Evolutionary conservation across 2,113 vertebrate species (phyloP), one percentile per base, ranked within the genome.

Genomic region (Sebastes fasciatus): DNA sequence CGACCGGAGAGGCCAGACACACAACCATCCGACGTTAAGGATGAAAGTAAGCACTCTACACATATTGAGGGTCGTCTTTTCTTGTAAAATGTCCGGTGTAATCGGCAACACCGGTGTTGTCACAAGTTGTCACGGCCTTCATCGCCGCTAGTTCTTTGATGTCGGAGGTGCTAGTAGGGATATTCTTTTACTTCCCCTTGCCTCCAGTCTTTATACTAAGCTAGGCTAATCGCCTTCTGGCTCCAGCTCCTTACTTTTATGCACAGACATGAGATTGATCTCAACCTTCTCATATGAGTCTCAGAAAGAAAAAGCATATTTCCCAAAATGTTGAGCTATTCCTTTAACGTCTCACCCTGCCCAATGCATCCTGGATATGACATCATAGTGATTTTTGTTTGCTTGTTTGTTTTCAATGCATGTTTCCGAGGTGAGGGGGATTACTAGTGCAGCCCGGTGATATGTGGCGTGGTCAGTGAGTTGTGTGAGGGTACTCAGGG

Each of bases 401-500:
- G 21, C 42, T 61, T 14, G 4, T 48, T n/a, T 54, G 5, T 40
- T 73, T 74, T 45, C 5, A 8, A 4, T 16, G 43, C 66, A 6
- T 40, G 16, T 69, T 10, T 85, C 12, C 42, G 64, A 70, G 52
- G 64, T 63, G 69, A 60, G 7, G 79, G 64, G 78, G 80, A 13
- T 79, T 57, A 65, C 74, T 85, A 84, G 79, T 79, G 83, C 84
- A 74, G 88, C 75, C 77, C 77, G 66, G 79, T 82, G 90, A 86
- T 83, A 76, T 91, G 86, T 78, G 62, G 80, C 83, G 60, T 77
- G 87, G 90, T 94, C 89, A 94, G 84, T 94, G 90, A 83, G 71
- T 77, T 86, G 84, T 76, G 85, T 88, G 85, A 63, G 85, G n/a
- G 90, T 94, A 96, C 91, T 96, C 96, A 93, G 97, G 95, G 96